Conservation (phyloP, 2,113 vertebrate genomes). For the Oncorhynchus keta region DNA sequence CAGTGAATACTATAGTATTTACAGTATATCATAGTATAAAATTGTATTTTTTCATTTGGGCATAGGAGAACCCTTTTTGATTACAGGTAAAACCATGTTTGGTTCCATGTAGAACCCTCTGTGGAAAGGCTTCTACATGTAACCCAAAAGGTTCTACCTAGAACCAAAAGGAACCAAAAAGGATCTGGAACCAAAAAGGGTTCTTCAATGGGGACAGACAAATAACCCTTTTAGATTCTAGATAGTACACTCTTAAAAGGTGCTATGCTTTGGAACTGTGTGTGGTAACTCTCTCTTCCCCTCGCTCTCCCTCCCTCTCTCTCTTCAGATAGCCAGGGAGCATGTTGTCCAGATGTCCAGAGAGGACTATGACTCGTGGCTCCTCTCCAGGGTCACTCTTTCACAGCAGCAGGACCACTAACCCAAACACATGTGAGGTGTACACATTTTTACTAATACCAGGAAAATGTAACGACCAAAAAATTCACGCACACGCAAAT, state of each 20-base stretch:
- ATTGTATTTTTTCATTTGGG: too few relatives aligned
- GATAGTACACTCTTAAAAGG: too few relatives aligned
- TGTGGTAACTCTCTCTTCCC: background rate
- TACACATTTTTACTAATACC: background rate
- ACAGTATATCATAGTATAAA: background rate
- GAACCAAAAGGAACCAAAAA: too few relatives aligned
- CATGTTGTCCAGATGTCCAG: constrained; percentile 72
- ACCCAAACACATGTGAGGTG: constrained; percentile 6
- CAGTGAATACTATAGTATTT: background rate
- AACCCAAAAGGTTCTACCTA: too few relatives aligned
- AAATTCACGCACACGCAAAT: background rate
- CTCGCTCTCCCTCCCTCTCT: constrained; percentile 4
- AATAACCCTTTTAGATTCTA: too few relatives aligned
- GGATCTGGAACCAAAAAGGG: too few relatives aligned
- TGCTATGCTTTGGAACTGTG: background rate
- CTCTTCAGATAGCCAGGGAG: constrained; percentile 72
- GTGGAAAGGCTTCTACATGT: too few relatives aligned
- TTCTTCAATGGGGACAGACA: too few relatives aligned
- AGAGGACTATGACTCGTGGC: constrained; percentile 71
- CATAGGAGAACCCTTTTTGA: too few relatives aligned
- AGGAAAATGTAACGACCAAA: background rate
- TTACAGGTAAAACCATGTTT: too few relatives aligned
- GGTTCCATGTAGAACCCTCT: too few relatives aligned
- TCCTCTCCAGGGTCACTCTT: constrained; percentile 49
- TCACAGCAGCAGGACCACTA: background rate